These are phyloP conservation scores for Crambe crambe DNA, from an alignment of 37 sponge, comb jelly and placozoan genomes.

Conservation along the genomic window DNA sequence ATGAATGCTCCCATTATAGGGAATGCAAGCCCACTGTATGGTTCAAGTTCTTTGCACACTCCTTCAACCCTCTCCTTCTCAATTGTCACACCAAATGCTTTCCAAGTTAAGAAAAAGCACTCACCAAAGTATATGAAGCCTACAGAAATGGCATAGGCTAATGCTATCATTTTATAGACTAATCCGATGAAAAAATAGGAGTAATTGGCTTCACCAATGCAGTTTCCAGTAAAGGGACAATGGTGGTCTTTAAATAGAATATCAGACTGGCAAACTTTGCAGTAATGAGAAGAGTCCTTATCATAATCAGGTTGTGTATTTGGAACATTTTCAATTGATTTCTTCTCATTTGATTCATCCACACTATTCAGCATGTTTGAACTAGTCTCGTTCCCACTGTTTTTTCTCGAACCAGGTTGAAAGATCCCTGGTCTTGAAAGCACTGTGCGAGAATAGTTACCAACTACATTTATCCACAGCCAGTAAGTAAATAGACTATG, in stretches of 20 bases:
- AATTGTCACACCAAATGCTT: background rate
- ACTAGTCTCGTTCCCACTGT: too few species aligned
- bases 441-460: conserved; percentile 31
- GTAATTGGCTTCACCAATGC: conserved; percentile 55
- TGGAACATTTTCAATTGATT: background rate
- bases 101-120: conserved; percentile 22
- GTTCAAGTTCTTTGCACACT: background rate
- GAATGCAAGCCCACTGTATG: conserved; percentile 1
- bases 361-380: background rate
- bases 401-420: too few species aligned
- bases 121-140: conserved; percentile 38
- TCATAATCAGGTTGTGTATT: background rate
- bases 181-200: conserved; percentile 29
- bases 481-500: conserved; percentile 54
- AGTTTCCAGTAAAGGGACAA: conserved; percentile 73
- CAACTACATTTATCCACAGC: conserved; percentile 37
- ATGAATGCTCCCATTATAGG: conserved; percentile 16
- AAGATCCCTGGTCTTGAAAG: conserved; percentile 17
- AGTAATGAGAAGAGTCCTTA: conserved; percentile 36
- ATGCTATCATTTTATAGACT: conserved; percentile 23
- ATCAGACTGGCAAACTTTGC: conserved; percentile 24
- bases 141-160: conserved; percentile 34
- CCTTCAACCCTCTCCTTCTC: background rate
- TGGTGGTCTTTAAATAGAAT: conserved; percentile 64
- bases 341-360: background rate